Conservation (phyloP, 2,797 vertebrate genomes). For the Yasuhikotakia modesta region DNA sequence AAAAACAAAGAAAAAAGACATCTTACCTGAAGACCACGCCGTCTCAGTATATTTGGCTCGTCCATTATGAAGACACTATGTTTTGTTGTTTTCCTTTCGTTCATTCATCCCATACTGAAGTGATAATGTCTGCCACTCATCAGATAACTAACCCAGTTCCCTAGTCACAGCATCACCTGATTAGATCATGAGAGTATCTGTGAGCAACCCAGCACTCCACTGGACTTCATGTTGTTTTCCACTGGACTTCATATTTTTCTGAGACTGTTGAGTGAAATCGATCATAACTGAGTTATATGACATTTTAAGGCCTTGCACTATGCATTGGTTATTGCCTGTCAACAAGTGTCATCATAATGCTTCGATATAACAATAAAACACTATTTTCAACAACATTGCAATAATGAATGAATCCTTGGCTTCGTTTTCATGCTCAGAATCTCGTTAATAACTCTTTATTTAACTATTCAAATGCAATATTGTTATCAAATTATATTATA, state of each 20-base stretch:
- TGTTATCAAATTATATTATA: no score
- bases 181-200: slow-evolving; percentile 16
- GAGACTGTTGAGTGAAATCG: no score
- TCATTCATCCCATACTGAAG: slow-evolving; percentile 61
- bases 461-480: background rate
- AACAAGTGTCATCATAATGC: slow-evolving; percentile 57
- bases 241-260: background rate
- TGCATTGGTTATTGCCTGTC: slow-evolving; percentile 61
- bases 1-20: background rate
- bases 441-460: background rate
- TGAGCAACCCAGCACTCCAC: background rate
- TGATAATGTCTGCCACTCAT: background rate
- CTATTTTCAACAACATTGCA: slow-evolving; percentile 33
- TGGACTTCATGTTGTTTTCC: background rate
- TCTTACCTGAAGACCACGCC: slow-evolving; percentile 78
- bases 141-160: background rate
- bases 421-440: slow-evolving; percentile 6
- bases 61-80: slow-evolving; percentile 65
- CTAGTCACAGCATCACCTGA: slow-evolving; percentile 25
- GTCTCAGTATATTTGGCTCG: slow-evolving; percentile 77
- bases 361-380: slow-evolving; percentile 64
- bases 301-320: no score
- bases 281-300: no score
- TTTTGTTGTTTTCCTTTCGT: slow-evolving; percentile 16
- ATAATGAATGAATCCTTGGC: background rate